phyloP scores from a whole-genome alignment of 2,888 invertebrate species.

The Villa cingulata region DNA sequence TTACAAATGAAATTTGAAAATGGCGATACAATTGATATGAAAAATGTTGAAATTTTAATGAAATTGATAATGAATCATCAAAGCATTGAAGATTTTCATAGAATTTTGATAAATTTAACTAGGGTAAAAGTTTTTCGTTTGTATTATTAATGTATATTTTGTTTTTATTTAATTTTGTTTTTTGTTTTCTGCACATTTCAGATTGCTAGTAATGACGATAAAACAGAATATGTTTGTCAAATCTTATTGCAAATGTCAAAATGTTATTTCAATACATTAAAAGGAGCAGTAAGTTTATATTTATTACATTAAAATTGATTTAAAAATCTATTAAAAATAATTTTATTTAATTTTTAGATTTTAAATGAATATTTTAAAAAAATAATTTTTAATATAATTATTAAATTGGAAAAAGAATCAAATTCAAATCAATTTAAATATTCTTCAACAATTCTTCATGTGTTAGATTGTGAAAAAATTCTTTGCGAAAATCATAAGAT shows the following conservation, averaged over 20 bases:
- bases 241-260: conserved; percentile 25
- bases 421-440: conserved; percentile 11
- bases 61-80: conserved; percentile 19
- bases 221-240: conserved; percentile 20
- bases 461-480: conserved; percentile 24
- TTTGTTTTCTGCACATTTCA: no score
- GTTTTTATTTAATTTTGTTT: conserved; percentile 4
- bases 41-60: conserved; percentile 21
- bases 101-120: conserved; percentile 8
- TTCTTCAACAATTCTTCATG: conserved; percentile 16
- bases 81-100: conserved; percentile 27
- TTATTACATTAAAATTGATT: neutral
- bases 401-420: conserved; percentile 19
- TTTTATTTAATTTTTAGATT: conserved; percentile 20
- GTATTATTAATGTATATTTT: neutral
- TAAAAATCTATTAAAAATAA: neutral
- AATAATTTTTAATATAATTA: conserved; percentile 21
- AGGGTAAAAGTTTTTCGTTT: conserved; percentile 4
- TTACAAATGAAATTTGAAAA: conserved; percentile 22
- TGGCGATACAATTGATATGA: conserved; percentile 10
- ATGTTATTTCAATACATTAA: conserved; percentile 26
- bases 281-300: conserved; percentile 26
- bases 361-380: conserved; percentile 31
- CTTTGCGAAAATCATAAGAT: conserved; percentile 24
- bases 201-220: conserved; percentile 7